phyloP scores from a whole-genome alignment of 2,888 invertebrate species.

The Hypsopygia costalis region DNA sequence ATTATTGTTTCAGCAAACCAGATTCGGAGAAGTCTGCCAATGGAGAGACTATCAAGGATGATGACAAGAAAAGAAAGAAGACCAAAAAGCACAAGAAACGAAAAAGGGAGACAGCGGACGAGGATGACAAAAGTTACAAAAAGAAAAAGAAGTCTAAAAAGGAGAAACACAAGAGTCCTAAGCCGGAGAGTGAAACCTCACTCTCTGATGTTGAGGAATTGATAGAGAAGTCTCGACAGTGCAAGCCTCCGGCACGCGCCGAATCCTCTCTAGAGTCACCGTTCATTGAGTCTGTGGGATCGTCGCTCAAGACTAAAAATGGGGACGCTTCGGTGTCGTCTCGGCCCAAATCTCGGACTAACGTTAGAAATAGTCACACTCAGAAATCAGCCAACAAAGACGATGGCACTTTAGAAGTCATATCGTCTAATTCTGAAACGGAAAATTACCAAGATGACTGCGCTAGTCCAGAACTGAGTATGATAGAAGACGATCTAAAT shows the following conservation, averaged over 20 bases:
- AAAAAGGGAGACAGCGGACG: slow-evolving; percentile 80
- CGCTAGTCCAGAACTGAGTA: slow-evolving; percentile 85
- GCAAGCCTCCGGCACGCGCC: slow-evolving; percentile 30
- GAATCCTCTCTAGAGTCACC: slow-evolving; percentile 28
- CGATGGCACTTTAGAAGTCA: slow-evolving; percentile 75
- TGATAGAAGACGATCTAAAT: slow-evolving; percentile 92
- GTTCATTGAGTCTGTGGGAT: slow-evolving; percentile 26
- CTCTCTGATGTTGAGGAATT: slow-evolving; percentile 61
- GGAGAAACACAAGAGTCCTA: slow-evolving; percentile 76
- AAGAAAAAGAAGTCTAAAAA: slow-evolving; percentile 79
- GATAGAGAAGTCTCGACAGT: slow-evolving; percentile 57
- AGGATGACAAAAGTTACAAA: slow-evolving; percentile 72
- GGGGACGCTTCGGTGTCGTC: slow-evolving; percentile 30
- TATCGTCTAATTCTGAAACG: slow-evolving; percentile 85
- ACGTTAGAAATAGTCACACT: slow-evolving; percentile 21
- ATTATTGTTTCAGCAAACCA: slow-evolving; percentile 38
- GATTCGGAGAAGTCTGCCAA: slow-evolving; percentile 39
- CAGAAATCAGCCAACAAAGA: slow-evolving; percentile 27
- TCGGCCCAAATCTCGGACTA: slow-evolving; percentile 23
- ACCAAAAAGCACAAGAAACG: slow-evolving; percentile 84
- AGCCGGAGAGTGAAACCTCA: slow-evolving; percentile 61
- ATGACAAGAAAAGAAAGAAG: slow-evolving; percentile 73
- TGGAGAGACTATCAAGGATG: slow-evolving; percentile 43
- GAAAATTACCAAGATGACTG: slow-evolving; percentile 83
- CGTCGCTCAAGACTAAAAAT: slow-evolving; percentile 40